These are phyloP conservation scores for Laupala kohalensis DNA, from an alignment of 1,140 invertebrate genomes.

Conservation along the genomic window DNA sequence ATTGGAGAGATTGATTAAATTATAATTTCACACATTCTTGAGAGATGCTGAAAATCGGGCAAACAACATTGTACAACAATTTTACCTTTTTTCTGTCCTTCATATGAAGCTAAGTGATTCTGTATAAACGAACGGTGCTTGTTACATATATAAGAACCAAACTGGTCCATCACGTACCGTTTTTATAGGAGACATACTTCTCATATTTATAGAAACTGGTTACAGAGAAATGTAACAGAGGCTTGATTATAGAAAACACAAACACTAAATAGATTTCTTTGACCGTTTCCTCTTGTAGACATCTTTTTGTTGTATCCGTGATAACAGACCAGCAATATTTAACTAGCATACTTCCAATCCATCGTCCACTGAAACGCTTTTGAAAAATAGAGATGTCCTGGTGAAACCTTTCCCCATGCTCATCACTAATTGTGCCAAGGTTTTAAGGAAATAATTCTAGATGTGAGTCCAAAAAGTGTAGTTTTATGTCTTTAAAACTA, in stretches of 20 bases:
- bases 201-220: constrained; percentile 1
- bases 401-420: constrained; percentile 5
- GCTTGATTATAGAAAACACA: constrained; percentile 4
- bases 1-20: too few species aligned
- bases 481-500: neutral
- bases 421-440: constrained; percentile 3
- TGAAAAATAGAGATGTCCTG: constrained; percentile 4
- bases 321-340: constrained; percentile 2
- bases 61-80: constrained; percentile 2
- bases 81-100: constrained; percentile 2
- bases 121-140: neutral
- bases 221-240: constrained; percentile 4
- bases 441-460: constrained; percentile 1
- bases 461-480: neutral
- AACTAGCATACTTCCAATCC: constrained; percentile 4
- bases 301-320: neutral
- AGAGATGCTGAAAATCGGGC: too few species aligned
- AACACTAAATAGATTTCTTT: neutral
- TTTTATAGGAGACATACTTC: constrained; percentile 3
- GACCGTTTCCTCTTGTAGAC: neutral
- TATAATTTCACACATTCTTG: too few species aligned
- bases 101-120: constrained; percentile 1
- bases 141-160: neutral
- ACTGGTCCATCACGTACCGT: neutral
- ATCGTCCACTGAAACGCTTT: neutral